A percentile compares a stretch with the other conserved stretches of the same genome.
phyloP scores from a whole-genome alignment of 2,797 vertebrate genomes.

The Manis javanica region DNA sequence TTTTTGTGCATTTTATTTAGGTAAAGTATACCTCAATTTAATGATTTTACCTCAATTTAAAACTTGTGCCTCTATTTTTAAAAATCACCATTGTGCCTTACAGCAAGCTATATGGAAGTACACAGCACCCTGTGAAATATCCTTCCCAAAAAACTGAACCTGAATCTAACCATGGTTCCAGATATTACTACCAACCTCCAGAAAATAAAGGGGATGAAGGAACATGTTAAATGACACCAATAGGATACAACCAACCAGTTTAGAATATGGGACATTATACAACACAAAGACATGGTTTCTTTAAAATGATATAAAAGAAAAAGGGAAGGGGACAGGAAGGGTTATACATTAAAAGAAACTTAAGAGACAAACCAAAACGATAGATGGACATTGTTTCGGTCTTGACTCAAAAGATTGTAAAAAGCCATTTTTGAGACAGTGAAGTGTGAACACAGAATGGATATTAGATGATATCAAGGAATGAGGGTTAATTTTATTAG shows the following conservation, averaged over 20 bases:
- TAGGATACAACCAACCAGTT: not conserved
- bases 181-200: not conserved
- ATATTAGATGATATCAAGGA: not conserved
- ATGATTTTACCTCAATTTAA: not conserved
- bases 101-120: not conserved
- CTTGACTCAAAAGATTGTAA: not conserved
- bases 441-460: not conserved
- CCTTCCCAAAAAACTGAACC: not conserved
- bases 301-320: not conserved
- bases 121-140: constrained; percentile 7
- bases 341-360: not conserved
- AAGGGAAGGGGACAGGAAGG: not conserved
- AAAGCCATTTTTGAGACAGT: constrained; percentile 35
- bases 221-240: constrained; percentile 41
- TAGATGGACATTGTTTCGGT: not conserved
- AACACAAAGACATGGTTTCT: not conserved
- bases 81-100: not conserved
- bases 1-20: constrained; percentile 42
- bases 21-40: constrained; percentile 7
- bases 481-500: not conserved
- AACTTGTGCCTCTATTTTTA: not conserved
- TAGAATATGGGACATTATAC: not conserved
- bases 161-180: constrained; percentile 8
- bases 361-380: not conserved
- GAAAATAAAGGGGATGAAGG: constrained; percentile 8